Evolutionary conservation across 1,140 invertebrate species (phyloP).

Genomic region (Neotoxoptera formosana): DNA sequence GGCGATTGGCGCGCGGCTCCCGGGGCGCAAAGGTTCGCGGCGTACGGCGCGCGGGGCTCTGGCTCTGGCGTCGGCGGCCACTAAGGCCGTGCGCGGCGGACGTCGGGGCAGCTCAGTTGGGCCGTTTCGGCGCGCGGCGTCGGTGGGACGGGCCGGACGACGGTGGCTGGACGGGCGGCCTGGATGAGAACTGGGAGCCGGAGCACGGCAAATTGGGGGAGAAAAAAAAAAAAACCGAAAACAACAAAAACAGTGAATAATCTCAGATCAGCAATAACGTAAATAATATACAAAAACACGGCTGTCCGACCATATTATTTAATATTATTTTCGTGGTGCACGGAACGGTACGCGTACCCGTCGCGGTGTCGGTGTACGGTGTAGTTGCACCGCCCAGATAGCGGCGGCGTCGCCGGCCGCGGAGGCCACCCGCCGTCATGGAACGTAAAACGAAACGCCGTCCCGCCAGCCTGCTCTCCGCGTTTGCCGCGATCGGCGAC

Average conservation of each 20-base stretch:
- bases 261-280: conserved; percentile 41
- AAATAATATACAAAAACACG: conserved; percentile 58
- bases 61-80: background rate
- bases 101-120: background rate
- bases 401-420: conserved; percentile 34
- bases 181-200: background rate
- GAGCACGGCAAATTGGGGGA: background rate
- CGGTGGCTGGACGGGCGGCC: background rate
- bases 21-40: background rate
- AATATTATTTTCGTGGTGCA: conserved; percentile 32
- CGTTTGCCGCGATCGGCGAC: background rate
- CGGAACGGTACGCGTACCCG: conserved; percentile 23
- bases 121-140: background rate
- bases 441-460: conserved; percentile 8
- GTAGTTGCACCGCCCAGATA: conserved; percentile 29
- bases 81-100: background rate
- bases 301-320: conserved; percentile 39
- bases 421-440: background rate
- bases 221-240: background rate
- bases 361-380: conserved; percentile 22
- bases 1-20: background rate
- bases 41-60: background rate
- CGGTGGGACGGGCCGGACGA: background rate
- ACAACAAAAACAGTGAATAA: conserved; percentile 43
- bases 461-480: background rate